Base-by-base conservation (phyloP, 2,113 vertebrate genomes). In the Anthoscopus minutus region DNA sequence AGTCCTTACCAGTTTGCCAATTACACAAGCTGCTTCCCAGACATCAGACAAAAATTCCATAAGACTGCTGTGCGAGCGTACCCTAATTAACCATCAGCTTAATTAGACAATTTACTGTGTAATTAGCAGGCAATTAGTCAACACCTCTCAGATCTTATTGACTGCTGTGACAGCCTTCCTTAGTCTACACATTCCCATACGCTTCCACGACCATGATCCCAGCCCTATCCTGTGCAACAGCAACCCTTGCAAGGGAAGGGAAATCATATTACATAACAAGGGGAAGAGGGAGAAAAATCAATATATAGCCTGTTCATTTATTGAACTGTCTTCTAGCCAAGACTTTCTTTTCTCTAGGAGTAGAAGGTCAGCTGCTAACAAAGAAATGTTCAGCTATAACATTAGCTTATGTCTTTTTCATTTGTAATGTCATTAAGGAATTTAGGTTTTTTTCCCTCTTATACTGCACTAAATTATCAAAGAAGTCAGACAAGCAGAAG, bases 91-190 rank as follows among this genome's bases (percentile, higher is more conserved):
- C 98, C 98, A 98, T 98, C 98, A 98, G 98, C 98, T 98, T 99
- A 99, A 99, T 99, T 99, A 99, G 98, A 99, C 98, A 99, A 98
- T 99, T 99, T 98, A 99, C 98, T 98, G 98, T 98, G 98, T 99
- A 99, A 99, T 99, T 99, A 99, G 98, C 98, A 98, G 98, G 98
- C 98, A 99, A 99, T 99, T 99, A 99, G 98, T 98, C 98, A 98
- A 98, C 98, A 98, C 98, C 98, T 98, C 98, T 98, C 98, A 98
- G 98, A 98, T 99, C 98, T 97, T 98, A 98, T 97, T 98, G 98
- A 99, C 98, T 99, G 98, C 98, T 98, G 98, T 99, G 98, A 99
- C 98, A 99, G 98, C 97, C 97, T 98, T 98, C 97, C 98, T 92
- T 97, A 98, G 98, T 97, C 97, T 97, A 97, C 97, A 97, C 98